phyloP scores from a whole-genome alignment of 2,113 vertebrate species.

The Aramus guarauna region DNA sequence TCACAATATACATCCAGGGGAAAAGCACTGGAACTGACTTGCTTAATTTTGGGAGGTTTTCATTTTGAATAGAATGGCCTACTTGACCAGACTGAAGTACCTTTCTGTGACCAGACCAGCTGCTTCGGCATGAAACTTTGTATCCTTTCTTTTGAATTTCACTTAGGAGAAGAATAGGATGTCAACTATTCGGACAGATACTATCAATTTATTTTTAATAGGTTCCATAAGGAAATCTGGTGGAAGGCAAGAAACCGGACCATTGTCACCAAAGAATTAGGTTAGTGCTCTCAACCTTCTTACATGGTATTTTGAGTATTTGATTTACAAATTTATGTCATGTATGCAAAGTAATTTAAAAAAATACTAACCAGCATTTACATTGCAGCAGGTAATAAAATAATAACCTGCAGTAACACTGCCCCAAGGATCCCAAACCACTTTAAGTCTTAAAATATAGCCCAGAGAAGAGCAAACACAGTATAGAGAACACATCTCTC shows the following conservation, averaged over 20 bases:
- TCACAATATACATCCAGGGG: neutral
- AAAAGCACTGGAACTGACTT: neutral
- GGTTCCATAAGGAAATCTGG: neutral
- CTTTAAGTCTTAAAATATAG: neutral
- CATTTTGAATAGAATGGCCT: neutral
- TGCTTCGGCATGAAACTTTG: neutral
- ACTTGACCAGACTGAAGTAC: neutral
- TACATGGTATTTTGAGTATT: neutral
- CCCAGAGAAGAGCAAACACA: neutral
- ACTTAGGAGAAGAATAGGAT: neutral
- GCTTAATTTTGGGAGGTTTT: neutral
- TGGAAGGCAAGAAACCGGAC: neutral
- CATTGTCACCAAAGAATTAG: neutral
- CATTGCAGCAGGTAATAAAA: neutral
- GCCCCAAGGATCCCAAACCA: neutral
- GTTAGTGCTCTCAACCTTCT: neutral
- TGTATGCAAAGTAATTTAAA: neutral
- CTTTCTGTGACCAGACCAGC: neutral
- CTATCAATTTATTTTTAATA: neutral
- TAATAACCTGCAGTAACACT: neutral
- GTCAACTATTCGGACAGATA: neutral
- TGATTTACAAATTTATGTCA: neutral
- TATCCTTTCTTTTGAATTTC: neutral
- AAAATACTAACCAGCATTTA: neutral
- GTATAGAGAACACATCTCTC: neutral